Conservation (phyloP, 92 coral and sea anemone species). For the Epizoanthus stellaris region DNA sequence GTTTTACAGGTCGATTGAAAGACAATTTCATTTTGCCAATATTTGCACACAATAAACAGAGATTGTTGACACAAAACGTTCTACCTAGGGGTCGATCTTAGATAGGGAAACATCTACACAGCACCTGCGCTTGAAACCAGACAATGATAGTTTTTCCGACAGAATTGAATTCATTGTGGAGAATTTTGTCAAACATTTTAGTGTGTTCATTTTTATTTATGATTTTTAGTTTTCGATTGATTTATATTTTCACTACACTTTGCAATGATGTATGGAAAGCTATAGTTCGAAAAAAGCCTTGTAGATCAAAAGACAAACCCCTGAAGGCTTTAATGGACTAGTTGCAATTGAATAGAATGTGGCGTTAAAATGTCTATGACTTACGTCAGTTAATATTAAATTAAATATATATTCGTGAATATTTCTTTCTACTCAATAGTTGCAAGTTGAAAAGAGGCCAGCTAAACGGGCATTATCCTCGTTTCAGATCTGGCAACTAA, state of each 20-base stretch:
- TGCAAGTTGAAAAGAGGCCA: constrained; percentile 6
- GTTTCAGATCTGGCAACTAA: too few species aligned
- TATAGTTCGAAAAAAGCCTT: neutral
- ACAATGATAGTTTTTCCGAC: neutral
- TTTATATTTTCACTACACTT: neutral
- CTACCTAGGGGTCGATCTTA: neutral
- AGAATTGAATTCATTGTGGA: neutral
- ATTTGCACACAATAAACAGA: constrained; percentile 11
- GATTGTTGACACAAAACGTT: constrained; percentile 7
- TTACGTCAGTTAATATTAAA: neutral
- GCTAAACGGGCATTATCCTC: neutral
- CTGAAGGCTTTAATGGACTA: neutral
- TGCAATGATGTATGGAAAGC: neutral
- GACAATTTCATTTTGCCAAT: constrained; percentile 1
- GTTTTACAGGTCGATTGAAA: constrained; percentile 1
- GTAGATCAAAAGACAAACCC: neutral
- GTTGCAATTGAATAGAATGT: neutral
- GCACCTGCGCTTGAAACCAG: constrained; percentile 3
- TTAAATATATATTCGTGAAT: neutral
- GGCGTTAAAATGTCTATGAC: neutral
- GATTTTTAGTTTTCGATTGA: neutral
- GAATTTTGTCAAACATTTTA: neutral
- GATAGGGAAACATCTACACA: neutral
- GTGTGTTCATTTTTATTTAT: neutral
- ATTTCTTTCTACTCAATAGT: neutral